Evolutionary conservation across 2,888 invertebrate genomes (phyloP), one percentile per base, ranked within the genome.

Genomic region (Campopleginae sp.): DNA sequence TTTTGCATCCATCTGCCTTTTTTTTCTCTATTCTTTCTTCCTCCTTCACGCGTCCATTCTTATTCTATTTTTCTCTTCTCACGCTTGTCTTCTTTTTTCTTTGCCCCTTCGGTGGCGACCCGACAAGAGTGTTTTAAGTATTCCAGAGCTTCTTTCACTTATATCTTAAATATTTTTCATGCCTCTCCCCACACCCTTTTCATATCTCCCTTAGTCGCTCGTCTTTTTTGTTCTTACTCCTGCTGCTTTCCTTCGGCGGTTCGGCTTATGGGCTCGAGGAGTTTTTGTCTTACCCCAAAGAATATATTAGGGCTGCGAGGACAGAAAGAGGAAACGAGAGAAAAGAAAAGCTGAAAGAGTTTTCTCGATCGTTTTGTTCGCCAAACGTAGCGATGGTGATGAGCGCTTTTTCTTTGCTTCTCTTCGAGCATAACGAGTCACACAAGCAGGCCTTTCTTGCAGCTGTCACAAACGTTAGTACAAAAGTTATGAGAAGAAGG

Each of bases 91-190:
- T 58, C n/a, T 12, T 58, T 58, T n/a, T 46, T 61, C 46, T 19
- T 61, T 54, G 38, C 44, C 78, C 46, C 70, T 46, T 33, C 23
- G 54, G 19, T 51, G 72, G 61, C 61, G 42, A 61, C 51, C 65
- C 58, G 51, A 58, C 76, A 66, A 77, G 82, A 86, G 77, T 84
- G 87, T 86, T 86, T 87, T 77, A 85, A 90, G 88, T 87, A 85
- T 82, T 85, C 68, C 71, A 12, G 86, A 86, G 84, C 87, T 89
- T 88, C 87, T 87, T 87, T 88, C 82, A 68, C 83, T 87, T 80
- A 85, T 86, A 82, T 82, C 86, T 87, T 87, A 84, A 88, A 89
- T 86, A 83, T 81, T 84, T 86, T 80, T 79, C 80, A 75, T 78
- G 51, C 76, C 58, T 42, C 14, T 17, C 44, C 54, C 61, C 48